Percentiles rank a stretch among this genome's conserved stretches.
Evolutionary conservation across 2,113 vertebrate genomes (phyloP).

Genomic region (Scatophagus argus): DNA sequence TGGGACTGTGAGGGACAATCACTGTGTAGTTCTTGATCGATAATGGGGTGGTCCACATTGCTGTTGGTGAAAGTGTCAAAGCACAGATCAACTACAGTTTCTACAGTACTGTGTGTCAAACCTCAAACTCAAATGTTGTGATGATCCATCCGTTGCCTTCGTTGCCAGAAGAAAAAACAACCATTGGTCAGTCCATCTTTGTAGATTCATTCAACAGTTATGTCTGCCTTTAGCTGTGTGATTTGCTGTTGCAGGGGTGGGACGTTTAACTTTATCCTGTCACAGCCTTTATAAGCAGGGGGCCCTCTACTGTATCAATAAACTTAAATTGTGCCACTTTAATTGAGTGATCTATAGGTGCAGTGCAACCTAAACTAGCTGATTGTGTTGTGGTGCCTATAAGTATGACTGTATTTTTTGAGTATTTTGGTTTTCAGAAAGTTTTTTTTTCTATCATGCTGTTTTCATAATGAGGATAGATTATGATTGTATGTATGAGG

Average conservation of each 20-base stretch:
- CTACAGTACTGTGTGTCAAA: conserved; percentile 26
- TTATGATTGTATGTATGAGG: conserved; percentile 67
- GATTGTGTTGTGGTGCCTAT: conserved; percentile 77
- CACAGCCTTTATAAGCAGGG: conserved; percentile 41
- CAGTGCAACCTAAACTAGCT: conserved; percentile 76
- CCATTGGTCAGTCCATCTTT: conserved; percentile 40
- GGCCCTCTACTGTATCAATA: conserved; percentile 70
- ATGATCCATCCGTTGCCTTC: conserved; percentile 48
- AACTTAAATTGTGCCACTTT: conserved; percentile 77
- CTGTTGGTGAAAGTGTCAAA: conserved; percentile 23
- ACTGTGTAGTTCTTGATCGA: conserved; percentile 26
- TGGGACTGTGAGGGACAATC: conserved; percentile 68
- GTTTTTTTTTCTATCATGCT: conserved; percentile 48
- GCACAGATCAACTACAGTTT: conserved; percentile 46
- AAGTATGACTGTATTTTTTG: conserved; percentile 63
- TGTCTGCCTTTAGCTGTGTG: conserved; percentile 61
- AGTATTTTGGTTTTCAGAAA: conserved; percentile 47
- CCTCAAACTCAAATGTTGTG: conserved; percentile 13
- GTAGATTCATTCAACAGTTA: conserved; percentile 36
- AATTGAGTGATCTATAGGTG: conserved; percentile 74
- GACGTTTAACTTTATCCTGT: conserved; percentile 43
- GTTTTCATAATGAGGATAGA: conserved; percentile 60
- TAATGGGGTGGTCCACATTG: conserved; percentile 12
- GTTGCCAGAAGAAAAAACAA: conserved; percentile 23
- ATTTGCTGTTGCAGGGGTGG: conserved; percentile 52